Percentiles rank a stretch among this genome's conserved stretches.
Evolutionary conservation across 2,797 vertebrate genomes (phyloP).

Genomic region (Hybognathus amarus): DNA sequence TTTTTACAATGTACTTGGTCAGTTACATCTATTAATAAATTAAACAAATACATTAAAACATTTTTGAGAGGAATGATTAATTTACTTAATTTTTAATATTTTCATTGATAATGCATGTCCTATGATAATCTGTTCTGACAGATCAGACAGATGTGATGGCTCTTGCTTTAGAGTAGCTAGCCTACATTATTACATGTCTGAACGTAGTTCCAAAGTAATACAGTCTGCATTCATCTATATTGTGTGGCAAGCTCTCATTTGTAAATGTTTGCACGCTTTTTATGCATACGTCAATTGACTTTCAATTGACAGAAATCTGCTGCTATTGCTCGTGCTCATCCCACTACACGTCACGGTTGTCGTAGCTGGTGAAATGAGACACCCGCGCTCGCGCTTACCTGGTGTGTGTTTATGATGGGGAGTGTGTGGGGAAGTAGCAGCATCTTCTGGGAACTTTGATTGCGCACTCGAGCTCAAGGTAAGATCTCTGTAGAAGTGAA

Average conservation of each 20-base stretch:
- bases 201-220: not conserved
- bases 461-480: constrained; percentile 6
- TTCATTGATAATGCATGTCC: not conserved
- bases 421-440: constrained; percentile 15
- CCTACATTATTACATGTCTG: no score
- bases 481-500: not conserved
- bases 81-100: not conserved
- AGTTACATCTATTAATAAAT: no score
- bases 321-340: not conserved
- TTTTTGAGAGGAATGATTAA: not conserved
- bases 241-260: not conserved
- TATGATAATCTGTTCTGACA: not conserved
- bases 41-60: no score
- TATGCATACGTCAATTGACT: no score
- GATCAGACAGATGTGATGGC: not conserved
- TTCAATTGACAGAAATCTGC: no score
- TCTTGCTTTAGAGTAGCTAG: no score
- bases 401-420: constrained; percentile 58
- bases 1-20: no score
- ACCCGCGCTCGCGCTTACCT: constrained; percentile 73
- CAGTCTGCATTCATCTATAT: not conserved
- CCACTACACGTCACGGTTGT: constrained; percentile 64
- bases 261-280: not conserved
- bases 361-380: constrained; percentile 68
- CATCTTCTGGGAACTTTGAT: constrained; percentile 24